Evolutionary conservation across 2,113 vertebrate genomes (phyloP).

Genomic region (Spilogale gracilis): DNA sequence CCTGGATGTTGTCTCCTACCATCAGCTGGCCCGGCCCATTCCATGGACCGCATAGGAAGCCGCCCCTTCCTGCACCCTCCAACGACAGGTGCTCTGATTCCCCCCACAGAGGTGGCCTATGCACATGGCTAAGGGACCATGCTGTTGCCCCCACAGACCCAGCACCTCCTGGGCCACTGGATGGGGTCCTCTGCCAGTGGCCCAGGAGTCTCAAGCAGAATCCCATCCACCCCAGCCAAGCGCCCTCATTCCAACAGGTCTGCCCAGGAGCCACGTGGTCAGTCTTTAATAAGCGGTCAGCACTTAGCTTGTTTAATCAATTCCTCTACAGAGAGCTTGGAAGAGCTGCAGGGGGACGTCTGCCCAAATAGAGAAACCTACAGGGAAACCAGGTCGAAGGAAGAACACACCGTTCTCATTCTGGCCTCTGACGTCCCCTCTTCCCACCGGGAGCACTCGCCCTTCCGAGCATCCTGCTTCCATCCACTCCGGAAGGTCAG

Average conservation of each 20-base stretch:
- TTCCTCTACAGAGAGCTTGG: not conserved
- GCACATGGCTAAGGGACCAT: not conserved
- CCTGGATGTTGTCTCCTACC: not conserved
- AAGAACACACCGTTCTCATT: not conserved
- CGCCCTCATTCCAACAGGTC: not conserved
- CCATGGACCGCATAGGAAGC: not conserved
- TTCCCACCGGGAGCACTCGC: not conserved
- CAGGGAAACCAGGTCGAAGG: not conserved
- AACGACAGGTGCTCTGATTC: not conserved
- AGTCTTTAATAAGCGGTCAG: not conserved
- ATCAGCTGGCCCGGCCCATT: not conserved
- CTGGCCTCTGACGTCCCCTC: not conserved
- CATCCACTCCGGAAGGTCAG: not conserved
- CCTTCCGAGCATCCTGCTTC: not conserved
- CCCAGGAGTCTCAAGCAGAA: not conserved
- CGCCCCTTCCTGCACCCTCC: not conserved
- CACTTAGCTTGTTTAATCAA: not conserved
- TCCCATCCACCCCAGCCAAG: not conserved
- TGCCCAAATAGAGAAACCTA: not conserved
- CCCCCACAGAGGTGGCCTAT: not conserved
- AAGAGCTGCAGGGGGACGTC: not conserved
- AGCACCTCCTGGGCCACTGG: not conserved
- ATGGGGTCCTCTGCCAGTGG: not conserved
- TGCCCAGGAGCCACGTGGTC: not conserved
- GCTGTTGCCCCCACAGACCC: rapidly evolving